Evolutionary conservation across 2,113 vertebrate species (phyloP).

Genomic region (Bostrychus sinensis): DNA sequence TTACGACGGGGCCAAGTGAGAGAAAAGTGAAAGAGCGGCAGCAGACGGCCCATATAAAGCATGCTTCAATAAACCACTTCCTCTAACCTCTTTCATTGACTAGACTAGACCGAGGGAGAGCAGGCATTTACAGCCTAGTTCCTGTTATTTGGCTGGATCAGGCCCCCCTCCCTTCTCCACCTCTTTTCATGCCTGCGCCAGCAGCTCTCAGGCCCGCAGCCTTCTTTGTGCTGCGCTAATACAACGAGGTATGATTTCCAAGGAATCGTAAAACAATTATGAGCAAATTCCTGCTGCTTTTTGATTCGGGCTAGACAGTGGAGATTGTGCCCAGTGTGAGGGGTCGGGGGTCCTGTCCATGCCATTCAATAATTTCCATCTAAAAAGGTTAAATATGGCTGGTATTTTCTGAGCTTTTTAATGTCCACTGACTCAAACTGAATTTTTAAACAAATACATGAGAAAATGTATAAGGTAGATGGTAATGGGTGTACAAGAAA

Average conservation of each 20-base stretch:
- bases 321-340: not conserved
- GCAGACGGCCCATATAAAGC: slow-evolving; percentile 81
- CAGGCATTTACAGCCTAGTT: slow-evolving; percentile 91
- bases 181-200: slow-evolving; percentile 85
- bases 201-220: slow-evolving; percentile 81
- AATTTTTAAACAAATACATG: not conserved
- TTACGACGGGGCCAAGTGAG: slow-evolving; percentile 60
- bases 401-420: not conserved
- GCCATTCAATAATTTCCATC: slow-evolving; percentile 1
- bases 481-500: not conserved
- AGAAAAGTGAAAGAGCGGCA: slow-evolving; percentile 66
- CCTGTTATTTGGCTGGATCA: slow-evolving; percentile 85
- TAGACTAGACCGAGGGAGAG: slow-evolving; percentile 78
- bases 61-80: slow-evolving; percentile 85
- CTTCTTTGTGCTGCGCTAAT: slow-evolving; percentile 85
- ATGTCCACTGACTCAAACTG: not conserved
- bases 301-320: slow-evolving; percentile 80
- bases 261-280: slow-evolving; percentile 91
- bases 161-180: slow-evolving; percentile 73
- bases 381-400: not conserved
- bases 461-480: not conserved
- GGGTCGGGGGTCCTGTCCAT: slow-evolving; percentile 9
- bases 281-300: slow-evolving; percentile 81
- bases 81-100: slow-evolving; percentile 84
- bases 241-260: slow-evolving; percentile 88